phyloP scores from a whole-genome alignment of 2,888 invertebrate species.

The Phortica okadai region DNA sequence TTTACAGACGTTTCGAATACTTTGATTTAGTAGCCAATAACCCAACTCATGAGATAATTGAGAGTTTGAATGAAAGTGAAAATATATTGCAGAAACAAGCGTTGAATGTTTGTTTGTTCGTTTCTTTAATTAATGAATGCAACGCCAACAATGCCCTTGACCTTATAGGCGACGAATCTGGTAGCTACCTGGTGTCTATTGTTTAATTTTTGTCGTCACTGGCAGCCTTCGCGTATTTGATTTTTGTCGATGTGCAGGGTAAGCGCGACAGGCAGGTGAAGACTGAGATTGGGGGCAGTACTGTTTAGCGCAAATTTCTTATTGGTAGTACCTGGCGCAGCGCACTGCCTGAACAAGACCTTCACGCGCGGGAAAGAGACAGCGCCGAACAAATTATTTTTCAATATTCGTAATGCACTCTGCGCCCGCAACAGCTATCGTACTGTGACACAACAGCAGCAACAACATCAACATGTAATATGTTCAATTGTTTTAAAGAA shows the following conservation, averaged over 20 bases:
- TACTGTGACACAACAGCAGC: conserved; percentile 52
- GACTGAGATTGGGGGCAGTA: neutral
- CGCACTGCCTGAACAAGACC: neutral
- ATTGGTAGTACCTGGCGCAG: conserved; percentile 22
- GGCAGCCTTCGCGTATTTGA: conserved; percentile 58
- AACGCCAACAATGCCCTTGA: conserved; percentile 36
- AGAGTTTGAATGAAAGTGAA: conserved; percentile 9
- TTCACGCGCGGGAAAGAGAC: conserved; percentile 26
- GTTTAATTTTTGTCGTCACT: conserved; percentile 58
- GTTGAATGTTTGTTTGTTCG: neutral
- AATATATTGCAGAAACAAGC: conserved; percentile 11
- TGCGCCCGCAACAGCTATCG: conserved; percentile 45
- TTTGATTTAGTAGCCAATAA: neutral
- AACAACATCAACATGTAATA: conserved; percentile 39
- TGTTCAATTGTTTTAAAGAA: conserved; percentile 20
- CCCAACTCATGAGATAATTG: neutral
- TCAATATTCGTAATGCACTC: conserved; percentile 38
- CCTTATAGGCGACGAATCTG: conserved; percentile 14
- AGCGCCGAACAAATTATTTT: conserved; percentile 4
- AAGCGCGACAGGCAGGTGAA: neutral
- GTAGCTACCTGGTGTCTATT: conserved; percentile 5
- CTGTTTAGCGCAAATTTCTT: conserved; percentile 6
- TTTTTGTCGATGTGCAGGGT: neutral
- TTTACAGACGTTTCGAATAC: neutral
- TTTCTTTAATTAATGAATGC: conserved; percentile 30